phyloP scores from a whole-genome alignment of 2,888 invertebrate genomes.

The Caradrina clavipalpis region DNA sequence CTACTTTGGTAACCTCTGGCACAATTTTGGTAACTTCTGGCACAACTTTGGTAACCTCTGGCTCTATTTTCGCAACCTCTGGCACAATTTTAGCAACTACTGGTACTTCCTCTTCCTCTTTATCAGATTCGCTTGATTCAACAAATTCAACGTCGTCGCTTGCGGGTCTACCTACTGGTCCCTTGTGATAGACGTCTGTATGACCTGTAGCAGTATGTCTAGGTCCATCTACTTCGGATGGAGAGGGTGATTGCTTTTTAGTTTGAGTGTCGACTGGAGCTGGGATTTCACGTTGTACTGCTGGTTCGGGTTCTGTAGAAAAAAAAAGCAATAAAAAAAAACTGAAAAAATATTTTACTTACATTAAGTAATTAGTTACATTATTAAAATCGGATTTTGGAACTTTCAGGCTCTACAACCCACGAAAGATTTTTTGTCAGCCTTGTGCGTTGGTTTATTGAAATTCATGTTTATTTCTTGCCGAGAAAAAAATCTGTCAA shows the following conservation, averaged over 20 bases:
- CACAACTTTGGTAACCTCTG: background rate
- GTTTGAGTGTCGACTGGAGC: slow-evolving; percentile 22
- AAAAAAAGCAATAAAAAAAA: background rate
- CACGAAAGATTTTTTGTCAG: no score
- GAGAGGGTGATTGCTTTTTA: slow-evolving; percentile 6
- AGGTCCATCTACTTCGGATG: slow-evolving; percentile 31
- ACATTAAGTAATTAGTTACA: no score
- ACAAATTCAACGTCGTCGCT: slow-evolving; percentile 7
- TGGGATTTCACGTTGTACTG: slow-evolving; percentile 24
- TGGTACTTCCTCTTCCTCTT: slow-evolving; percentile 1
- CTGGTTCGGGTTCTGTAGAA: slow-evolving; percentile 41
- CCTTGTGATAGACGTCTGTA: background rate
- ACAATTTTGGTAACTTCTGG: background rate
- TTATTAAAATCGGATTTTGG: no score
- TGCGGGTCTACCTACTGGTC: slow-evolving; percentile 17
- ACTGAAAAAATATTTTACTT: background rate
- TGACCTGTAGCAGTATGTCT: slow-evolving; percentile 10
- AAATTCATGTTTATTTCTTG: no score
- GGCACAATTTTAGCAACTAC: background rate
- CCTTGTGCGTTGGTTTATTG: no score
- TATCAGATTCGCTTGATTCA: slow-evolving; percentile 8
- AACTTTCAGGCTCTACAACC: no score
- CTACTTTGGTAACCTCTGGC: background rate
- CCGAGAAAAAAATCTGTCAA: no score
- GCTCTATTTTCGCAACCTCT: background rate